A percentile compares a stretch with the other conserved stretches of the same genome.
phyloP scores from a whole-genome alignment of 1,140 invertebrate species.

The Drosophila parabipectinata region DNA sequence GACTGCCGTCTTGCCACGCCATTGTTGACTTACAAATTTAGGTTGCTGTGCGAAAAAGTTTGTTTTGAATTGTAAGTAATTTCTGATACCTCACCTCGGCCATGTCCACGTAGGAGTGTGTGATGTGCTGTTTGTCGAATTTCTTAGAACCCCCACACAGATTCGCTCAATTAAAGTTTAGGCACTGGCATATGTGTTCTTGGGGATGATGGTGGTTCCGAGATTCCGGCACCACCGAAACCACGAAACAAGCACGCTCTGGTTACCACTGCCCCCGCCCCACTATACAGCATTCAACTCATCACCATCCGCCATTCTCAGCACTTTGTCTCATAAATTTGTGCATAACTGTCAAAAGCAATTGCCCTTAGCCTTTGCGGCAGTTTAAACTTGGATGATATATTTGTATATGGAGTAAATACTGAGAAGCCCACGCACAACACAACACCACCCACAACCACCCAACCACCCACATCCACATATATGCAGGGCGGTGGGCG shows the following conservation, averaged over 20 bases:
- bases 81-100: conserved; percentile 75
- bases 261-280: not conserved
- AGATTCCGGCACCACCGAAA: conserved; percentile 19
- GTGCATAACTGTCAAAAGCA: conserved; percentile 81
- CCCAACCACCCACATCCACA: conserved; percentile 1
- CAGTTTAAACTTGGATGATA: conserved; percentile 81
- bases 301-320: conserved; percentile 37
- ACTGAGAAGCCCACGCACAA: conserved; percentile 21
- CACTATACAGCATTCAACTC: not conserved
- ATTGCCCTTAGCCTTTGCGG: conserved; percentile 80
- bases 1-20: conserved; percentile 21
- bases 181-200: conserved; percentile 37
- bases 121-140: conserved; percentile 1
- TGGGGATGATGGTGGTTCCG: not conserved
- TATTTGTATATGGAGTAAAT: conserved; percentile 72
- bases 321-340: conserved; percentile 80
- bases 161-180: conserved; percentile 76
- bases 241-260: conserved; percentile 28
- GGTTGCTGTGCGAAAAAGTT: conserved; percentile 76
- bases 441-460: conserved; percentile 21
- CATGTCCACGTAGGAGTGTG: conserved; percentile 32
- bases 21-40: conserved; percentile 82
- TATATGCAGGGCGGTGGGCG: conserved; percentile 2
- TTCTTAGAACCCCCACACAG: conserved; percentile 14
- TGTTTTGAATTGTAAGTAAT: conserved; percentile 82